Evolutionary conservation across 2,113 vertebrate species (phyloP), one percentile per base, ranked within the genome.

Genomic region (Seriola aureovittata): DNA sequence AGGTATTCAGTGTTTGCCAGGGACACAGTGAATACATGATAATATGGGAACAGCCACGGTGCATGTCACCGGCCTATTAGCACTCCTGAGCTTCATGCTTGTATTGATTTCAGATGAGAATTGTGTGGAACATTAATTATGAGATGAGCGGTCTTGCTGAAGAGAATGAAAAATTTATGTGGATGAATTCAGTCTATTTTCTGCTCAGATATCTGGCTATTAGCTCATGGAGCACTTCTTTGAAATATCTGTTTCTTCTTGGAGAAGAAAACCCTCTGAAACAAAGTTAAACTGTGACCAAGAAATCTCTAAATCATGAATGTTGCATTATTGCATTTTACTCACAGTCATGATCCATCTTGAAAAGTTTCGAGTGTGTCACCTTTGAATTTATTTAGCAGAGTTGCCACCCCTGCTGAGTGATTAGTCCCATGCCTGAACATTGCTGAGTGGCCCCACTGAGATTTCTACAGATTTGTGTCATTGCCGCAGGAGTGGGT

Each of bases 371-470:
- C 10, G 0, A 32, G 32, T 54, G 72, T 70, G 68, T 82, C 70
- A 75, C 60, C 71, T 75, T 63, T 82, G 66, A 78, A 68, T 82
- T 75, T 86, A 70, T 71, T 82, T 50, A 42, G 71, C 67, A 58
- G 66, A 74, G 73, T 65, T 71, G 68, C 77, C 67, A 29, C 76
- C 84, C 87, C 84, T 48, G 71, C 89, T 81, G 87, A 64, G 87
- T 91, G 80, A 91, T 87, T 89, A 81, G 82, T 76, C 75, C 80
- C 59, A 36, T 17, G 65, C 48, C 34, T 78, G 81, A 81, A 64
- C 59, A 48, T 55, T 42, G 78, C 44, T 1, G 57, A 81, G 85
- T 21, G 58, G 36, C 81, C 79, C 90, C 85, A 59, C 79, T 72
- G 88, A 72, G 81, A 78, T 76, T 76, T 89, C 68, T 23, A 7